Evolutionary conservation across 2,888 invertebrate genomes (phyloP), one percentile per base, ranked within the genome.

Genomic region (Drosophila multiciliata): DNA sequence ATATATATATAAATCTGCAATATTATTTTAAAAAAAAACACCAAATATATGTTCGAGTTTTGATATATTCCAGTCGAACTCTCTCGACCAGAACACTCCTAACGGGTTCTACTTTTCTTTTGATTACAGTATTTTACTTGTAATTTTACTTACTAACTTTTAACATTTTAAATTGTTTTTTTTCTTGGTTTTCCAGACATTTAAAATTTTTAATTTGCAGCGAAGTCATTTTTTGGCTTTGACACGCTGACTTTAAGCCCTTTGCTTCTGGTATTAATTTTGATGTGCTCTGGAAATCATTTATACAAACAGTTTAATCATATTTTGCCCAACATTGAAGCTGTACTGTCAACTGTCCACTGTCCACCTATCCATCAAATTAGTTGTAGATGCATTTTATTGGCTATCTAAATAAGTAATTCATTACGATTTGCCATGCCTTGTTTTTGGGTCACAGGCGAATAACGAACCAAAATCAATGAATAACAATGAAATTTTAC

Each of bases 401-500:
- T 3, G 20, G 3, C 20, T 45, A 45, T 15, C 45, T 15, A 1
- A 45, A 8, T 15, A 23, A 23, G 15, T 4, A 23, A 15, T 23
- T 15, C 3, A 15, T 12, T 23, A 3, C 1, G 20, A 7, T 20
- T 45, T 20, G 45, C 1, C 20, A 15, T 12, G 20, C 20, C 20
- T 6, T 9, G 49, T 17, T 29, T 49, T 17, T n/a, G 50, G 17
- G 26, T 50, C 50, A 50, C 4, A 15, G 45, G 15, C 50, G 29
- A 32, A 53, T 20, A 52, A 32, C 36, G 20, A 66, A 48, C 17
- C 48, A 32, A 17, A 59, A 54, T 36, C 48, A 48, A 63, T 63
- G 36, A 54, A 58, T 7, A n/a, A 26, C 55, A 70, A 61, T 66
- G 40, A 57, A 57, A 48, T 33, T 53, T 52, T 45, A 32, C 42